phyloP scores from a whole-genome alignment of 2,797 vertebrate species.

The Thamnophis elegans region DNA sequence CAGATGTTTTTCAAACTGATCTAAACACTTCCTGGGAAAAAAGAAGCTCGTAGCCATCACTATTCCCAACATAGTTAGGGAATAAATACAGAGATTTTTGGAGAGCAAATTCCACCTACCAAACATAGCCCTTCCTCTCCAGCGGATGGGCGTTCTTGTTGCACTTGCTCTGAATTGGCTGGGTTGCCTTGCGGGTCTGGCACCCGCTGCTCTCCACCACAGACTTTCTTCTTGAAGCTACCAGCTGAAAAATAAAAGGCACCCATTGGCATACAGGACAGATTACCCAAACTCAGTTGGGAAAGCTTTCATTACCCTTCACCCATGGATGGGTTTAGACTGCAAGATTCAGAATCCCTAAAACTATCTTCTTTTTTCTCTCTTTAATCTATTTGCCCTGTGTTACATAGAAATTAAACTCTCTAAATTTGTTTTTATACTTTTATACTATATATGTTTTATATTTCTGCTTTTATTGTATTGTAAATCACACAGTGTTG shows the following conservation, averaged over 20 bases:
- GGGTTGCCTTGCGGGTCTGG: slow-evolving; percentile 75
- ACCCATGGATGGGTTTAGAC: neutral
- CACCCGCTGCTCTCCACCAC: slow-evolving; percentile 67
- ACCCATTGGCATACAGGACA: neutral
- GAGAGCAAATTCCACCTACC: slow-evolving; percentile 63
- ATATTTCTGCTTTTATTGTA: neutral
- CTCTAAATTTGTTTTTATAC: neutral
- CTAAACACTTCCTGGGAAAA: neutral
- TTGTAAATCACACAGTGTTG: neutral
- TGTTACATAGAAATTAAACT: neutral
- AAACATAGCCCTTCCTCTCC: slow-evolving; percentile 70
- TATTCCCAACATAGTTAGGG: neutral
- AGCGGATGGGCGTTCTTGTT: slow-evolving; percentile 68
- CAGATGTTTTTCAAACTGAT: neutral
- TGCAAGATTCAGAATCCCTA: neutral
- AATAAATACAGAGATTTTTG: neutral
- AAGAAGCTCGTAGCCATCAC: neutral
- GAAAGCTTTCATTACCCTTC: neutral
- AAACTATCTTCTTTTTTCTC: neutral
- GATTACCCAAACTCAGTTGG: neutral
- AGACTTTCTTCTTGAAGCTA: slow-evolving; percentile 76
- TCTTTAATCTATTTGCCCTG: neutral
- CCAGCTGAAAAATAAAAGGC: slow-evolving; percentile 71
- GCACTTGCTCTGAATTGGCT: slow-evolving; percentile 73
- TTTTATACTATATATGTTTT: neutral